These are phyloP conservation scores for Drosophila grimshawi DNA, from an alignment of 1,140 invertebrate genomes.

Conservation along the genomic window DNA sequence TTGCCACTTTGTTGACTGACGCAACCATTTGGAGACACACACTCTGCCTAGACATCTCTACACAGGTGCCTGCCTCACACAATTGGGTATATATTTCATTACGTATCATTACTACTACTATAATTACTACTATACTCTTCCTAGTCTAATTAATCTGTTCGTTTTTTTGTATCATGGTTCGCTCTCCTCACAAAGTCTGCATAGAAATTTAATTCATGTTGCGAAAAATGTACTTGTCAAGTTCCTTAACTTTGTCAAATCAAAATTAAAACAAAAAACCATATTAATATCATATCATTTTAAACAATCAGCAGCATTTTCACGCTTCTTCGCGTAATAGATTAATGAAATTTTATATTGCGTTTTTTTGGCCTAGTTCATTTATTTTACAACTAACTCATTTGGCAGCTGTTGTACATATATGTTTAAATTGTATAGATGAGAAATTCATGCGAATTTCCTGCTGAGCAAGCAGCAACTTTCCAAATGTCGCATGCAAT, in stretches of 20 bases:
- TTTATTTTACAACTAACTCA: conserved; percentile 53
- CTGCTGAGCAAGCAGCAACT: conserved; percentile 17
- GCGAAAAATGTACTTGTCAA: too few species aligned
- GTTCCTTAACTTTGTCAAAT: too few species aligned
- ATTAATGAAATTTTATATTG: background rate
- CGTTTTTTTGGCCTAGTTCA: conserved; percentile 70
- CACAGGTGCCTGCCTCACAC: background rate
- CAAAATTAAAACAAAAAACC: too few species aligned
- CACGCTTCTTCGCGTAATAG: background rate
- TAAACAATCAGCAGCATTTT: background rate
- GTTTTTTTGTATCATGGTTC: too few species aligned
- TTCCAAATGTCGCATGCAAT: conserved; percentile 41
- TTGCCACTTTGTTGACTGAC: conserved; percentile 63
- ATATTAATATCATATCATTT: background rate
- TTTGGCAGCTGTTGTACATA: conserved; percentile 6
- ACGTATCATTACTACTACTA: too few species aligned
- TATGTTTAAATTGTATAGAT: background rate
- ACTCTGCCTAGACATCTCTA: background rate
- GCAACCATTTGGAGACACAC: conserved; percentile 41
- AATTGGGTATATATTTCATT: background rate
- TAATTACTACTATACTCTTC: too few species aligned
- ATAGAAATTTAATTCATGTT: too few species aligned
- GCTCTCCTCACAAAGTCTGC: too few species aligned
- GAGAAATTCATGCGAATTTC: background rate
- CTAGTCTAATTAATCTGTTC: too few species aligned